Conservation (phyloP, 2,797 vertebrate genomes). For the Propithecus deckenii region DNA sequence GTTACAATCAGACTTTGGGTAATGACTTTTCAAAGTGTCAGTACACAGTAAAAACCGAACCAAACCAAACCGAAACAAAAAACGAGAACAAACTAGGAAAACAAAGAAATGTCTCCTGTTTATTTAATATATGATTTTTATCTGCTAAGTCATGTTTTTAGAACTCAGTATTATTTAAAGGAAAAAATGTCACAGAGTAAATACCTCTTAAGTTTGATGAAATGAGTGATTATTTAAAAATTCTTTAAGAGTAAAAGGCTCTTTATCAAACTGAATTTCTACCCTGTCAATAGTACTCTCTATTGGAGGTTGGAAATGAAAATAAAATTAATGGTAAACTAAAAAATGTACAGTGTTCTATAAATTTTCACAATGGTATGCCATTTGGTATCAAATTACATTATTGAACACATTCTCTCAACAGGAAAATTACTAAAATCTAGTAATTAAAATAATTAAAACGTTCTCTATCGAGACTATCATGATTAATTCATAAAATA, state of each 20-base stretch:
- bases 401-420: not conserved
- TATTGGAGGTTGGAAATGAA: not conserved
- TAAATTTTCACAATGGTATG: not conserved
- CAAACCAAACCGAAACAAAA: not conserved
- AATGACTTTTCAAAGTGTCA: not conserved
- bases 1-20: constrained; percentile 50
- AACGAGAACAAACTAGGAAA: not conserved
- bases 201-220: not conserved
- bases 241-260: not conserved
- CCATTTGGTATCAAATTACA: not conserved
- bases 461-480: not conserved
- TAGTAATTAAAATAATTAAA: not conserved
- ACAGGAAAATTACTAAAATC: not conserved
- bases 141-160: not conserved
- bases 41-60: not conserved
- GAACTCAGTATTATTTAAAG: not conserved
- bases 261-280: constrained; percentile 18
- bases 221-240: not conserved
- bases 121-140: constrained; percentile 14
- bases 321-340: constrained; percentile 1
- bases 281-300: not conserved
- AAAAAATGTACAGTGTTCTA: not conserved
- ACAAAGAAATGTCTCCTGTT: not conserved
- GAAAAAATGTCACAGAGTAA: not conserved
- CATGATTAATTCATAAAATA: not conserved